Evolutionary conservation across 2,797 vertebrate genomes (phyloP), one percentile per base, ranked within the genome.

Genomic region (Phoxinus dragarum): DNA sequence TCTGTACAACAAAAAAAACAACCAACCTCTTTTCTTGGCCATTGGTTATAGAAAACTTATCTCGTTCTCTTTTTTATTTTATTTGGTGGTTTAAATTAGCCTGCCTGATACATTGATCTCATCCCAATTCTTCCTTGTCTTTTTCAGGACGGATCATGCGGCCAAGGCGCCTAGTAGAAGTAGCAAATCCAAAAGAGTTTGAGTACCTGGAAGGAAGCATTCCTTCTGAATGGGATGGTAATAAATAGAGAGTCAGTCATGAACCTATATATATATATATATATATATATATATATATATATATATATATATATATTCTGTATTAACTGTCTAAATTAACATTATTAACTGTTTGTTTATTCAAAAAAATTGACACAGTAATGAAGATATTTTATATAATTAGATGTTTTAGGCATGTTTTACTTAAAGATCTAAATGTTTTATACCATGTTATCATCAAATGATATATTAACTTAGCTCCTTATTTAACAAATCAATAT

Each of bases 161-260:
- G 86, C 94, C 97, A 90, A 98, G 92, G 94, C 96, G 97, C 91
- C 92, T 95, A 76, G 91, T 98, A 42, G 96, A 95, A 94, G 88
- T 95, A 84, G 90, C 93, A 91, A 96, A 96, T 93, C 91, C 90
- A 85, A 90, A 92, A 76, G 95, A 95, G 78, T 89, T 93, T 88
- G 94, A 96, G 81, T 99, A 98, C 93, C 87, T 94, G 90, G 93
- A 90, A 87, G 96, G 97, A 88, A 93, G 89, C 91, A 97, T 99
- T 93, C 98, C 98, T 88, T 88, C 88, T 11, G 98, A 99, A 95
- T 99, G 98, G 98, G 97, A 99, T 92, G 98, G 98, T 99, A 96
- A 96, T 92, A 88, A 96, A 96, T 92, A 88, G 1, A 69, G 6
- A 68, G 1, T 54, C 69, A 56, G 7, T 83, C 5, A 66, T 36